Base-by-base conservation (phyloP, 1,140 invertebrate genomes). In the Caenorhabditis briggsae region DNA sequence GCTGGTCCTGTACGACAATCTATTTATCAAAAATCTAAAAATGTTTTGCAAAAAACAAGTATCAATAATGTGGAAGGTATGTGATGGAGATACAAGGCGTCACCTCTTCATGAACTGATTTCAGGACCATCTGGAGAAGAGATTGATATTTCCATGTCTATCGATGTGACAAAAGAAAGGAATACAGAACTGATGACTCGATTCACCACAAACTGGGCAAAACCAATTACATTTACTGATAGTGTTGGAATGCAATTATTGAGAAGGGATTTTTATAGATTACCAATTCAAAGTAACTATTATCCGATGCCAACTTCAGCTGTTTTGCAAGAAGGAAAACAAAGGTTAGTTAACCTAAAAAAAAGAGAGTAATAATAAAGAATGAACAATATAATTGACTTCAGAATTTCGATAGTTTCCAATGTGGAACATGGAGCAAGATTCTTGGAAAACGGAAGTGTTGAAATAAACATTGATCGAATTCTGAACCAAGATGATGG, bases 211-310 rank as follows among this genome's bases (percentile, higher is more conserved):
- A 82, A 83, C 1, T 33, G 59, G 59, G 64, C 43, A 43, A 50
- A 41, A 33, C 61, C 33, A 25, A 18, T 41, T 7, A 46, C 58
- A 8, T 88, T 74, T 56, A 58, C 87, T 9, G 86, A 87, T 59
- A 64, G 59, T 84, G 82, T 88, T 20, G 86, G 86, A 64, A 43
- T 87, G 82, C 86, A 87, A 50, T 85, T 87, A 48, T 20, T 53
- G 1, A 56, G 70, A 43, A 86, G 64, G 56, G 64, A 61, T 82
- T 95, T 96, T 90, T 93, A 94, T 0, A 97, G 98, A 93, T 92
- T 98, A 16, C 96, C 97, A 0, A 90, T 97, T 0, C 97, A 98
- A 94, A 97, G 95, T 0, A 98, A 99, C 93, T 97, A 95, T 92
- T 98, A 98, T 94, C 97, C 97, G 6, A 94, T 98, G 92, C 95